A percentile compares a stretch with the other conserved stretches of the same genome.
Evolutionary conservation across 2,888 invertebrate genomes (phyloP).

Genomic region (Polydesmus complanatus): DNA sequence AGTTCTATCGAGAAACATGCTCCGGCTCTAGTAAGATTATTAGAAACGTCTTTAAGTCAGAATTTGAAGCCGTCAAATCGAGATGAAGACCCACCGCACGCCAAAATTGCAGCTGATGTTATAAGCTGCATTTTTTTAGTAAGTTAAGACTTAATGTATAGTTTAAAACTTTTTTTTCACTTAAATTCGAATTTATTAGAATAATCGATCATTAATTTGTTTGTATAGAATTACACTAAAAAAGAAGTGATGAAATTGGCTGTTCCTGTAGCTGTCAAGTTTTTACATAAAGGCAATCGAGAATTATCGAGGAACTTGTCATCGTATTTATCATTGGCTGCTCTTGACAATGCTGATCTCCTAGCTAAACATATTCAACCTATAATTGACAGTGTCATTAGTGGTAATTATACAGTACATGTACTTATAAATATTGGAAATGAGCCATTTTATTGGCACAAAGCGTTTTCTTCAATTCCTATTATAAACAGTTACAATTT

Average conservation of each 20-base stretch:
- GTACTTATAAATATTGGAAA: no score
- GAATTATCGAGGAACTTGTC: constrained; percentile 81
- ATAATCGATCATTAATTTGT: constrained; percentile 17
- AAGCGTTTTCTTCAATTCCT: no score
- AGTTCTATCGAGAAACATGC: constrained; percentile 74
- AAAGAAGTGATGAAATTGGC: constrained; percentile 64
- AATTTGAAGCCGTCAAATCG: constrained; percentile 62
- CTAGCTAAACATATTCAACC: constrained; percentile 75
- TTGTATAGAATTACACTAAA: constrained; percentile 51
- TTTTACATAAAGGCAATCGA: constrained; percentile 74
- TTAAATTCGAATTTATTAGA: not conserved
- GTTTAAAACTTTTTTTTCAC: not conserved
- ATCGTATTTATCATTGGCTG: constrained; percentile 79
- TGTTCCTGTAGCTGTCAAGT: constrained; percentile 79
- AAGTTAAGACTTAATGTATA: constrained; percentile 26
- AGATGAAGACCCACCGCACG: constrained; percentile 86
- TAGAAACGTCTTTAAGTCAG: constrained; percentile 78
- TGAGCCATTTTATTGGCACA: no score
- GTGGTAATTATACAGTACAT: no score
- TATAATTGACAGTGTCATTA: constrained; percentile 78
- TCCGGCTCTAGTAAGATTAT: constrained; percentile 60
- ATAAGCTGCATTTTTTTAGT: constrained; percentile 89
- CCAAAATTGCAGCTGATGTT: constrained; percentile 89
- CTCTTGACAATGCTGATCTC: constrained; percentile 74
- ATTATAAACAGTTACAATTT: no score